Base-by-base conservation (phyloP, 2,113 vertebrate species). In the Oncorhynchus gorbuscha region DNA sequence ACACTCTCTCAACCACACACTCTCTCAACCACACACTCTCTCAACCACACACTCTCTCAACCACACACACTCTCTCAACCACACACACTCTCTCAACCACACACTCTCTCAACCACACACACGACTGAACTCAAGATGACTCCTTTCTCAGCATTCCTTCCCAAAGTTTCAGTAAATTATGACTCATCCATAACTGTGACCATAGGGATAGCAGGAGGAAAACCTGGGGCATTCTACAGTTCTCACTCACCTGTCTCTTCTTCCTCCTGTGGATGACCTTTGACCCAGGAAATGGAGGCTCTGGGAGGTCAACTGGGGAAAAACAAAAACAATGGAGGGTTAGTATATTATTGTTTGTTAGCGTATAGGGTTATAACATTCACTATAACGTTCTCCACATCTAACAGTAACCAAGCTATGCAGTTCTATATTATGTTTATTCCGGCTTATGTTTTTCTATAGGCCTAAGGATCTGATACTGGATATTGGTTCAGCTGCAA, bases 201-300 rank as follows among this genome's bases (percentile, higher is more conserved):
- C 26, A 67, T 14, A 26, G 3, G 26, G 22, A 45, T 67, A 69
- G 59, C 61, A 24, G 45, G 39, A 45, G 9, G 2, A 45, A 45
- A 55, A 16, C n/a, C n/a, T 69, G 71, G 30, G 39, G 8, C 39
- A 9, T 45, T 45, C 39, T 11, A 45, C 2, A 45, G 39, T 45
- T 45, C 39, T 45, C 73, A 89, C 93, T 78, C 91, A 99, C 98
- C 93, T 99, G 95, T 87, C 97, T 95, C 92, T 95, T 98, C 79
- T 87, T 96, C 85, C 97, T 95, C 87, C 89, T 93, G 77, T 92
- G 92, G 86, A 92, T 87, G 79, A 88, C 87, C 81, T 91, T 94
- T 83, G 93, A 85, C 81, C 91, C 85, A 69, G 94, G 90, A 81
- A 93, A 94, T 69, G 93, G 92, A 9, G 95, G 95, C 85, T 92